Conservation (phyloP, 1,140 invertebrate genomes). For the Zaprionus africanus region DNA sequence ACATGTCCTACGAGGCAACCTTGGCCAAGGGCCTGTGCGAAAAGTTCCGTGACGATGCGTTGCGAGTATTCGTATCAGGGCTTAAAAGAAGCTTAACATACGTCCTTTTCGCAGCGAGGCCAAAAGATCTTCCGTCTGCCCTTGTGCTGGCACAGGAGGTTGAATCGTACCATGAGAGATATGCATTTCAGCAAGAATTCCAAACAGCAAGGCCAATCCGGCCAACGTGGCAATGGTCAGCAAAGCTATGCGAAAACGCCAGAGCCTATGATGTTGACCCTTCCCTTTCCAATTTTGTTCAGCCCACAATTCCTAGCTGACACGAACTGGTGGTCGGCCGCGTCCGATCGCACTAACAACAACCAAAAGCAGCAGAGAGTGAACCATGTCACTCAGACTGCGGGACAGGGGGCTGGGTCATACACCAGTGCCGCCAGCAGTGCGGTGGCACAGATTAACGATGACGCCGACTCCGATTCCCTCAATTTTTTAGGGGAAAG, state of each 20-base stretch:
- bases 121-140: neutral
- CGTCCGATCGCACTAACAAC: no score
- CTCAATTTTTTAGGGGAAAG: neutral
- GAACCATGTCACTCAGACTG: no score
- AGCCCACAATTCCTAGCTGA: neutral
- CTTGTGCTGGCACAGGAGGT: neutral
- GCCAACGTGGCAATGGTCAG: neutral
- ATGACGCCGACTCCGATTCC: no score
- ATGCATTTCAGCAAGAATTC: neutral
- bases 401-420: no score
- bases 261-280: neutral
- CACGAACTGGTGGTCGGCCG: neutral
- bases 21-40: no score
- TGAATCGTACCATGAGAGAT: neutral
- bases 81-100: neutral
- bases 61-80: constrained; percentile 4
- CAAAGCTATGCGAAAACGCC: neutral
- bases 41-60: no score
- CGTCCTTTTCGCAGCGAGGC: neutral
- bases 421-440: no score
- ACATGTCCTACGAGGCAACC: no score
- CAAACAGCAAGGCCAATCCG: neutral
- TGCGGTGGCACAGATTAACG: no score
- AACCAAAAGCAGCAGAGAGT: no score
- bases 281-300: neutral